Conservation (phyloP, 2,888 invertebrate species). For the Linyphia triangularis region DNA sequence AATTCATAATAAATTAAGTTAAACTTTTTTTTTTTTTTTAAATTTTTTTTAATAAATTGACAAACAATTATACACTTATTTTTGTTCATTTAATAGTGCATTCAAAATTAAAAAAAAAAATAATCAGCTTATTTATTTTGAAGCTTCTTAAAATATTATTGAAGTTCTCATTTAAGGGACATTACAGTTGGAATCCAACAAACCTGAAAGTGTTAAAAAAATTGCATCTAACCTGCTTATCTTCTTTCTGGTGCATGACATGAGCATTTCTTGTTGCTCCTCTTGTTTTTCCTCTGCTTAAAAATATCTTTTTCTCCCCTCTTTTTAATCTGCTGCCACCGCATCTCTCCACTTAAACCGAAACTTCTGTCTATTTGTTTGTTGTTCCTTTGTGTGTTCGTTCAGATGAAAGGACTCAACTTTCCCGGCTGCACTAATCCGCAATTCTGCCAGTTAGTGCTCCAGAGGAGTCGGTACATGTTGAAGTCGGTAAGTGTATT, state of each 20-base stretch:
- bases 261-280: background rate
- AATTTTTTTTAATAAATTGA: no score
- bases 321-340: background rate
- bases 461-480: constrained; percentile 97
- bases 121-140: no score
- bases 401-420: constrained; percentile 89
- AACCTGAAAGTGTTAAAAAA: no score
- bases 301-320: background rate
- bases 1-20: no score
- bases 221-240: background rate
- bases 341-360: constrained; percentile 52
- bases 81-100: no score
- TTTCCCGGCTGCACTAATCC: constrained; percentile 97
- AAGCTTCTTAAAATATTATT: no score
- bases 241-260: background rate
- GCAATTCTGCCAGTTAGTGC: constrained; percentile 95
- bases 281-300: constrained; percentile 5
- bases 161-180: no score
- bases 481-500: constrained; percentile 91
- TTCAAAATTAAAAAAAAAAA: no score
- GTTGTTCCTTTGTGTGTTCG: constrained; percentile 29
- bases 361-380: constrained; percentile 42
- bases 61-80: no score
- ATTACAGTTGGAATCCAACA: no score
- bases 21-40: no score